Evolutionary conservation across 2,888 invertebrate species (phyloP).

Genomic region (Scaptomyza tumidula): DNA sequence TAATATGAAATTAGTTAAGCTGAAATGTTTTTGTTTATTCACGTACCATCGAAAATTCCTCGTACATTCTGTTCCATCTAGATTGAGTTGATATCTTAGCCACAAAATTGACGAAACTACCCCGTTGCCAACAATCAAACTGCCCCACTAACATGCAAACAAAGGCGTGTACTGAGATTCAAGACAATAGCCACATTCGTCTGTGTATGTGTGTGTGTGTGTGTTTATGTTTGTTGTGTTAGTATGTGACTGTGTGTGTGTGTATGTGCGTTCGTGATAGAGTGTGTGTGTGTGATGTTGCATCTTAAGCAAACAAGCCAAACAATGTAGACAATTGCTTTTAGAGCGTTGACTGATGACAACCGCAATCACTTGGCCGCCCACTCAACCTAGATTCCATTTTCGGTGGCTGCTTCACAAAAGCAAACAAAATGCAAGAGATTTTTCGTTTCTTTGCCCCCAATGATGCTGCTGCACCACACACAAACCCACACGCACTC

Average conservation of each 20-base stretch:
- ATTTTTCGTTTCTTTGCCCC: slow-evolving; percentile 5
- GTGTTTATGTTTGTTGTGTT: slow-evolving; percentile 1
- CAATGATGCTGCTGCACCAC: background rate
- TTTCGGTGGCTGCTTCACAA: slow-evolving; percentile 53
- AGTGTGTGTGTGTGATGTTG: slow-evolving; percentile 46
- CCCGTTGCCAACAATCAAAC: slow-evolving; percentile 37
- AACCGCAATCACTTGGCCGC: slow-evolving; percentile 77
- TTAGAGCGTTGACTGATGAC: slow-evolving; percentile 79
- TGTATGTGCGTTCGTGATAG: slow-evolving; percentile 15
- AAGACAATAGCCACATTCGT: slow-evolving; percentile 61
- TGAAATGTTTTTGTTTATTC: background rate
- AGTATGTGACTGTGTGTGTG: slow-evolving; percentile 19
- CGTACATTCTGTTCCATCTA: background rate
- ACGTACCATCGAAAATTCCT: too few species aligned
- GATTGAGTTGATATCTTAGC: background rate
- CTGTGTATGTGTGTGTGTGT: slow-evolving; percentile 18
- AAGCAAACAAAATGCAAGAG: slow-evolving; percentile 46
- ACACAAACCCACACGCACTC: background rate
- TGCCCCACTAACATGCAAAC: slow-evolving; percentile 70
- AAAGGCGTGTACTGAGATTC: slow-evolving; percentile 59
- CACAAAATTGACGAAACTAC: slow-evolving; percentile 29
- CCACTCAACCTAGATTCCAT: slow-evolving; percentile 77
- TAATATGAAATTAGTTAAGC: too few species aligned
- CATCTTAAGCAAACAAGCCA: slow-evolving; percentile 77
- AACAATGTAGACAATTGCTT: slow-evolving; percentile 80